phyloP scores from a whole-genome alignment of 2,113 vertebrate species.

The Ibidorhyncha struthersii region DNA sequence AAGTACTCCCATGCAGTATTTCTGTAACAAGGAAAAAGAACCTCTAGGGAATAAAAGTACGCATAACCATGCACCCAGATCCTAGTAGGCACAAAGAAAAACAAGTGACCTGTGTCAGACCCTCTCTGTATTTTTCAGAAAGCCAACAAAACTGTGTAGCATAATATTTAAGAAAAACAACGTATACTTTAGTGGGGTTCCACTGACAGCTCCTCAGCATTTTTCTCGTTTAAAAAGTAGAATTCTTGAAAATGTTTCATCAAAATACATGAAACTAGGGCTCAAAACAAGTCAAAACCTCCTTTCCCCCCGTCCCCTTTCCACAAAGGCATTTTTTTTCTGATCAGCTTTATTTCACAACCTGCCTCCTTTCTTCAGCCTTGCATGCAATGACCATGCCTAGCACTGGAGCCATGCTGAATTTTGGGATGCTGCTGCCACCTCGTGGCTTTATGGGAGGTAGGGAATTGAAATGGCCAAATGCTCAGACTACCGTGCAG shows the following conservation, averaged over 20 bases:
- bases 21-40: not conserved
- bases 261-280: not conserved
- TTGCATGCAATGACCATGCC: fast-evolving
- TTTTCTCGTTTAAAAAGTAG: not conserved
- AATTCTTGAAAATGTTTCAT: not conserved
- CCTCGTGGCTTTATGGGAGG: not conserved
- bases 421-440: not conserved
- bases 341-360: not conserved
- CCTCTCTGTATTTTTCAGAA: not conserved
- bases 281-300: not conserved
- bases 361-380: fast-evolving
- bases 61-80: not conserved
- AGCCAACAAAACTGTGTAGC: not conserved
- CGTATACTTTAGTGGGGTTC: not conserved
- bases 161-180: not conserved
- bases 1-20: not conserved
- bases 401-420: fast-evolving
- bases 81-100: not conserved
- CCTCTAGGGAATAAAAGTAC: not conserved
- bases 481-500: fast-evolving
- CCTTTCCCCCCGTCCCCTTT: fast-evolving
- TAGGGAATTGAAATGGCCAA: not conserved
- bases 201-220: not conserved
- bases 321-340: not conserved
- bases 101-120: not conserved